phyloP scores from a whole-genome alignment of 2,797 vertebrate genomes.

The Bovichtus variegatus region DNA sequence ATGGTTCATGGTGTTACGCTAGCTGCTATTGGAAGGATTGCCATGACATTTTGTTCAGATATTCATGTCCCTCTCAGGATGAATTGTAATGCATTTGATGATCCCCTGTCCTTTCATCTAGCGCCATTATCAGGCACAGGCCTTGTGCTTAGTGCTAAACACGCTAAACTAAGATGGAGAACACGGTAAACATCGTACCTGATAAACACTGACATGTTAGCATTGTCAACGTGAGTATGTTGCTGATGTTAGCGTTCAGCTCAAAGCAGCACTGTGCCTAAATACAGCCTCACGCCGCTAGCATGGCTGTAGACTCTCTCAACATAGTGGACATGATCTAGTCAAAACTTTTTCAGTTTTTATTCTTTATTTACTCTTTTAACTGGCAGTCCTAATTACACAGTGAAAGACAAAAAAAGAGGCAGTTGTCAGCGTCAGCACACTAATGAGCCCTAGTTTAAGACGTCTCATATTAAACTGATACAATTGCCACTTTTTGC shows the following conservation, averaged over 20 bases:
- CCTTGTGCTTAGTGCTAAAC: background rate
- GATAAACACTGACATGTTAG: background rate
- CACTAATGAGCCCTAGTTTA: constrained; percentile 27
- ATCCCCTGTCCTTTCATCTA: background rate
- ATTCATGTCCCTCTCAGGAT: background rate
- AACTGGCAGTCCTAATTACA: constrained; percentile 12
- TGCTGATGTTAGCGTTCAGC: background rate
- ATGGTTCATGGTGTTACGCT: too few species aligned
- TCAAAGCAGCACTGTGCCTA: background rate
- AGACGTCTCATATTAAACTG: constrained; percentile 13
- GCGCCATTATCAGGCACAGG: background rate
- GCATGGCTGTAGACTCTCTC: background rate
- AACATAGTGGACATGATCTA: background rate
- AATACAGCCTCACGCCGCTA: background rate
- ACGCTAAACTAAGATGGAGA: background rate
- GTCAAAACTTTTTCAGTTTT: constrained; percentile 1
- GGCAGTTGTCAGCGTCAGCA: background rate
- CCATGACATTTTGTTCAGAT: too few species aligned
- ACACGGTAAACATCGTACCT: background rate
- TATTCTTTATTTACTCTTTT: background rate
- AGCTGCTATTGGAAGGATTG: too few species aligned
- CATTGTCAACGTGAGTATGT: too few species aligned
- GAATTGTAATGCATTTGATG: background rate
- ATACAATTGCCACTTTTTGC: constrained; percentile 24
- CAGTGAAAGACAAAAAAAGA: constrained; percentile 3